Evolutionary conservation across 2,113 vertebrate genomes (phyloP).

Genomic region (Hiodon tergisus): DNA sequence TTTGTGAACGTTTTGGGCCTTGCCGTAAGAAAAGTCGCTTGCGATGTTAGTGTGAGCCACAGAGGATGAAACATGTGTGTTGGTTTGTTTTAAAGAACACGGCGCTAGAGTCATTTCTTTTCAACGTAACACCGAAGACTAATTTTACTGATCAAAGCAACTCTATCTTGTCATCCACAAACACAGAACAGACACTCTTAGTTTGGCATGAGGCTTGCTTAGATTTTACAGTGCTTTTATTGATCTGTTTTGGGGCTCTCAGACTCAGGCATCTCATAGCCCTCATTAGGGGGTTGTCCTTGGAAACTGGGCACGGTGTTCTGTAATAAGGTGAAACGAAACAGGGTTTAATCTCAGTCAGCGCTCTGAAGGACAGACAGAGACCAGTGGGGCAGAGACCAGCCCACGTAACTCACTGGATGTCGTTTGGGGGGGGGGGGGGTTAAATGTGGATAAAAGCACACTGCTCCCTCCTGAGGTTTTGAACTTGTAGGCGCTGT

Average conservation of each 20-base stretch:
- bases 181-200: background rate
- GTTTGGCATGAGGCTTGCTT: background rate
- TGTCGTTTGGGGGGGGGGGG: background rate
- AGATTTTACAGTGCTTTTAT: conserved; percentile 7
- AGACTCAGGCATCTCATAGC: background rate
- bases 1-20: too few species aligned
- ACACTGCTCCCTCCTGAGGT: conserved; percentile 1
- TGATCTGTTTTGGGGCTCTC: conserved; percentile 7
- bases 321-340: conserved; percentile 13
- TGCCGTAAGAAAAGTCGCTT: too few species aligned
- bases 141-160: background rate
- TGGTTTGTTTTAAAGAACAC: background rate
- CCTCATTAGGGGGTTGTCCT: conserved; percentile 18
- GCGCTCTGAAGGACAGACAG: background rate
- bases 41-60: too few species aligned
- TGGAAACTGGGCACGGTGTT: conserved; percentile 17
- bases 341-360: conserved; percentile 14
- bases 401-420: background rate
- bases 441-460: conserved; percentile 21
- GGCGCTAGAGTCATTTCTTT: background rate
- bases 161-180: background rate
- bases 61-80: background rate
- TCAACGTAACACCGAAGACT: background rate
- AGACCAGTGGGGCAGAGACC: background rate
- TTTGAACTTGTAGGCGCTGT: conserved; percentile 12